A percentile compares a stretch with the other conserved stretches of the same genome.
Evolutionary conservation across 1,140 invertebrate genomes (phyloP).

Genomic region (Musca vetustissima): DNA sequence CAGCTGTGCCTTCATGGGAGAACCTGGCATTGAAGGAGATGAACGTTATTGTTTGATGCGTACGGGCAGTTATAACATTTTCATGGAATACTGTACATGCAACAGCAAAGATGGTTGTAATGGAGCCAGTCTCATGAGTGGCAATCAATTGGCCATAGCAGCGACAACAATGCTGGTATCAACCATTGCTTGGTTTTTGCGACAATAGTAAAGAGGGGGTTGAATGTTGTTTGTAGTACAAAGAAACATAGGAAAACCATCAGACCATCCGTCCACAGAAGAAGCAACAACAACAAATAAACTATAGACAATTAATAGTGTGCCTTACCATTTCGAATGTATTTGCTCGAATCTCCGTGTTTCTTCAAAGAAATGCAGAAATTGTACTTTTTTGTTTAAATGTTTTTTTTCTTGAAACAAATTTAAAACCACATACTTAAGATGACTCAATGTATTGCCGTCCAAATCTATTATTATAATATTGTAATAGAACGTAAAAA

Average conservation of each 20-base stretch:
- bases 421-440: too few species aligned
- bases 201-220: background rate
- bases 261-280: background rate
- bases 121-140: slow-evolving; percentile 50
- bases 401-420: too few species aligned
- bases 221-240: too few species aligned
- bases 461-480: too few species aligned
- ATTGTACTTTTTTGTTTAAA: too few species aligned
- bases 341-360: slow-evolving; percentile 10
- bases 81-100: slow-evolving; percentile 91
- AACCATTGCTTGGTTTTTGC: slow-evolving; percentile 23
- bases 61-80: slow-evolving; percentile 90
- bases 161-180: slow-evolving; percentile 14
- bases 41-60: slow-evolving; percentile 89
- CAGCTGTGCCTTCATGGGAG: slow-evolving; percentile 86
- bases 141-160: slow-evolving; percentile 23
- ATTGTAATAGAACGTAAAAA: too few species aligned
- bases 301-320: background rate
- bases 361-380: too few species aligned
- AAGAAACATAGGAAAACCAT: too few species aligned
- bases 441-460: too few species aligned
- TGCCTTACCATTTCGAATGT: slow-evolving; percentile 1
- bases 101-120: slow-evolving; percentile 93
- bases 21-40: slow-evolving; percentile 85
- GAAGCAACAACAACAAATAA: too few species aligned